Evolutionary conservation across 2,113 vertebrate species (phyloP).

Genomic region (Syngnathus typhle): DNA sequence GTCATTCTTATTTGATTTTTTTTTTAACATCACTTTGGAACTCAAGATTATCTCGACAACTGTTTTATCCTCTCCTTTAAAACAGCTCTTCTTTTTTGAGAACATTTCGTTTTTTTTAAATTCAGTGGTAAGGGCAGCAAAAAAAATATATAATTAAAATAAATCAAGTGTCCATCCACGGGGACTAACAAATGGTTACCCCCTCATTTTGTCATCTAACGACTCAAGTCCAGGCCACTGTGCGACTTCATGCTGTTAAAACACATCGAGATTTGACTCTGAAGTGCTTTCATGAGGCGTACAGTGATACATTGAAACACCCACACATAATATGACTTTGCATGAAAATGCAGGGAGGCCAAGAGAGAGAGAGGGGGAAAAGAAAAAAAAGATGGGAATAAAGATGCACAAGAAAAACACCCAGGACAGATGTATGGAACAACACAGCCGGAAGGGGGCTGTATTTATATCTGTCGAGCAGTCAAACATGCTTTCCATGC

Average conservation of each 20-base stretch:
- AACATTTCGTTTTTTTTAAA: background rate
- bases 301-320: slow-evolving; percentile 23
- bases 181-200: slow-evolving; percentile 5
- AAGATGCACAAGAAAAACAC: background rate
- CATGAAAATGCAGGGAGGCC: slow-evolving; percentile 14
- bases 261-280: slow-evolving; percentile 6
- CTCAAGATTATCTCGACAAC: background rate
- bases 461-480: slow-evolving; percentile 22
- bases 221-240: background rate
- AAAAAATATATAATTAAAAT: background rate
- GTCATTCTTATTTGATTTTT: too few species aligned
- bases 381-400: too few species aligned
- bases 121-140: background rate
- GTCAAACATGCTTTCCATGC: slow-evolving; percentile 13
- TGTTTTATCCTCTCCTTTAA: background rate
- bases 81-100: background rate
- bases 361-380: background rate
- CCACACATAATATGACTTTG: slow-evolving; percentile 32
- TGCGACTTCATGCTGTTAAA: slow-evolving; percentile 14
- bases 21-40: too few species aligned
- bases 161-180: slow-evolving; percentile 6
- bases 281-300: slow-evolving; percentile 23
- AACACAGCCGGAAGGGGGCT: slow-evolving; percentile 15
- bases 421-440: slow-evolving; percentile 4
- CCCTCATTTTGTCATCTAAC: background rate